Base-by-base conservation (phyloP, 1,140 invertebrate species). In the Aphidius gifuensis region DNA sequence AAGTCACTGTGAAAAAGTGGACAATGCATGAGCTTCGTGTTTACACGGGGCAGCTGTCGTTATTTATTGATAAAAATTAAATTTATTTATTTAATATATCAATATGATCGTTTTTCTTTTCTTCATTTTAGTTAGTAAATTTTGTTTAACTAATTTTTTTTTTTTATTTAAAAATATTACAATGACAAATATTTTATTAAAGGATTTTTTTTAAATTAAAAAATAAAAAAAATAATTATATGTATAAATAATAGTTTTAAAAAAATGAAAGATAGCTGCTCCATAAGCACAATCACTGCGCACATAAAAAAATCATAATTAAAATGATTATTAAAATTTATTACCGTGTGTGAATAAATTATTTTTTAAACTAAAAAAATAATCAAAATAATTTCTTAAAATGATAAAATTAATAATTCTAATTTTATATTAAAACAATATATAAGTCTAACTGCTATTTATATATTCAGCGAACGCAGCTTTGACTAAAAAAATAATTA, bases 1-100 rank as follows among this genome's bases (percentile, higher is more conserved):
- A 32, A 32, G 23, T 32, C 23, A 32, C 23, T 32, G 23, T 32
- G 23, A 32, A 32, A 32, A 32, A 32, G 23, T 32, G 23, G 23
- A 32, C 23, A 3, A 32, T 32, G 23, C 23, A 32, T 32, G 23
- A 32, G 23, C 67, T 80, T 72, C 78, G 77, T 78, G 75, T 72
- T 72, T 74, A 69, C 77, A 77, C 74, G 78, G 78, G 80, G 78
- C 79, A 80, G 80, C 75, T 80, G 71, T 81, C 77, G 49, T 72
- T 73, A 72, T 53, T 66, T 66, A 61, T 39, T 16, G 16, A 16
- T 16, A 16, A 16, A 16, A 16, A 16, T 16, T 16, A 16, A 16
- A 16, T 16, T 16, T 16, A 16, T 16, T 16, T 16, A 16, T 16
- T 16, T 16, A 16, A 16, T 16, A 16, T 16, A 16, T 23, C 43